Evolutionary conservation across 2,797 vertebrate genomes (phyloP).

Genomic region (Fringilla coelebs): DNA sequence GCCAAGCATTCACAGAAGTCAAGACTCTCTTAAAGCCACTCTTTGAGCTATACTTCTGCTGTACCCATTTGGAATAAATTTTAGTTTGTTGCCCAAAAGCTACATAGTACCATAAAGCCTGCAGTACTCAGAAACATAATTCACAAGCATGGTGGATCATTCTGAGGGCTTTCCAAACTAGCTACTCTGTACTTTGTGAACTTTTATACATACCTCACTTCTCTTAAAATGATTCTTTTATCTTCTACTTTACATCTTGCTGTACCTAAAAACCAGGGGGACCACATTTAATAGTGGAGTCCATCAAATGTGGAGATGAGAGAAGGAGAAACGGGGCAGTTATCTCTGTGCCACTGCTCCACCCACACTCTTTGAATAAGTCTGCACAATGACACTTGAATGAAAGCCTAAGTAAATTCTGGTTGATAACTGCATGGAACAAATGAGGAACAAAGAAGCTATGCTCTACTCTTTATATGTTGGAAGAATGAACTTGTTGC

Average conservation of each 20-base stretch:
- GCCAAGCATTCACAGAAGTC: background rate
- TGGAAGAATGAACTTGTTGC: conserved; percentile 56
- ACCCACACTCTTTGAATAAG: conserved; percentile 15
- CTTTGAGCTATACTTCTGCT: background rate
- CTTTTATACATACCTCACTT: background rate
- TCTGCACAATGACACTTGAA: conserved; percentile 43
- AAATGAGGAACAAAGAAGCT: conserved; percentile 59
- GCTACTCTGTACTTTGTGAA: background rate
- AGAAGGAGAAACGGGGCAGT: conserved; percentile 8
- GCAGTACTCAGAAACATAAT: background rate
- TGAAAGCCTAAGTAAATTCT: conserved; percentile 59
- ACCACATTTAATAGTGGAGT: background rate
- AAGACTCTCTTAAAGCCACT: background rate
- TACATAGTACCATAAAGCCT: background rate
- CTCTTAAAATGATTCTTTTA: background rate
- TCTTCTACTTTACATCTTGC: background rate
- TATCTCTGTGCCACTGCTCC: background rate
- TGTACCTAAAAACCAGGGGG: background rate
- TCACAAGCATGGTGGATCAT: background rate
- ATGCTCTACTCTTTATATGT: conserved; percentile 36
- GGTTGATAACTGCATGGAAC: conserved; percentile 55
- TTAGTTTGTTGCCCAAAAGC: background rate
- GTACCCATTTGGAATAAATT: background rate
- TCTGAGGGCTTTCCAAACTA: background rate
- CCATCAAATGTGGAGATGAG: background rate